Evolutionary conservation across 2,797 vertebrate genomes (phyloP).

Genomic region (Aselliscus stoliczkanus): DNA sequence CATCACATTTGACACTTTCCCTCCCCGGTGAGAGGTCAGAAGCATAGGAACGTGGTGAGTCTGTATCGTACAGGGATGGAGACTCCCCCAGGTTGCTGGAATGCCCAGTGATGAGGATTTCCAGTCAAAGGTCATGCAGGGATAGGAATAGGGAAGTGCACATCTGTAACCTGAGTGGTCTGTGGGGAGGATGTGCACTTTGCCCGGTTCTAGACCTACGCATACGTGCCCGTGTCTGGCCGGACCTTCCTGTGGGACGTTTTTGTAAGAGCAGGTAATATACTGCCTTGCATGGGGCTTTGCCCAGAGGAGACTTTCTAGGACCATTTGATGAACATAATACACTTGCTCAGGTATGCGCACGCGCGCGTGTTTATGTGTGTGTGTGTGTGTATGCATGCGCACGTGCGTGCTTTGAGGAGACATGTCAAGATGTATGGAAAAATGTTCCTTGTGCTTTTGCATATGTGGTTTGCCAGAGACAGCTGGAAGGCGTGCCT

Average conservation of each 20-base stretch:
- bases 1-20: not conserved
- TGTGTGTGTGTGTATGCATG: not conserved
- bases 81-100: not conserved
- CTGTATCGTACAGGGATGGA: not conserved
- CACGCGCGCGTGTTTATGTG: not conserved
- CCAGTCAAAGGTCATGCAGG: not conserved
- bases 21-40: not conserved
- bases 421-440: not conserved
- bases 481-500: not conserved
- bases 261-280: not conserved
- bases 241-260: not conserved
- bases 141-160: not conserved
- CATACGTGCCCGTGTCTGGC: not conserved
- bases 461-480: not conserved
- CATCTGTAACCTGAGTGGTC: not conserved
- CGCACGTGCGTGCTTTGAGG: not conserved
- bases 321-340: not conserved
- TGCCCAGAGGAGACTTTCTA: not conserved
- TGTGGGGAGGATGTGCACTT: rapidly evolving
- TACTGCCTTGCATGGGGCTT: not conserved
- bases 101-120: not conserved
- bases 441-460: rapidly evolving
- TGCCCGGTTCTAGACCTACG: not conserved
- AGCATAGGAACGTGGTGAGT: not conserved
- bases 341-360: not conserved